A percentile compares a stretch with the other conserved stretches of the same genome.
Evolutionary conservation across 1,140 invertebrate species (phyloP).

Genomic region (Vanessa tameamea): DNA sequence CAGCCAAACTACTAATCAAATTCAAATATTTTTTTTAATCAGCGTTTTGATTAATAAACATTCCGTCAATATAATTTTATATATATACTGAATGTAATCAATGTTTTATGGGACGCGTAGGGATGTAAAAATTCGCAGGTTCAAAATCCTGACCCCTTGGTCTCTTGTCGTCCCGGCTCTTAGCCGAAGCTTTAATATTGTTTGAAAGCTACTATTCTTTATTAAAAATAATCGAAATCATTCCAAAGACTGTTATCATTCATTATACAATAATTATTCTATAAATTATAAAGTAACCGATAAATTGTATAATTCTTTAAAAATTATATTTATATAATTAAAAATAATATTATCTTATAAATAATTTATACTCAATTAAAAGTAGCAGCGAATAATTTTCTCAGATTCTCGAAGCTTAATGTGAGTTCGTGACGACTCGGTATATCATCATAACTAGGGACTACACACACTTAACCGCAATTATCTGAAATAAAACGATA

Average conservation of each 20-base stretch:
- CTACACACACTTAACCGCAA: slow-evolving; percentile 9
- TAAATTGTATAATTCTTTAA: neutral
- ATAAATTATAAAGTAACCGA: neutral
- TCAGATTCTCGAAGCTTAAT: slow-evolving; percentile 23
- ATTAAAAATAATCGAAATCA: too few relatives aligned
- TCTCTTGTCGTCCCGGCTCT: too few relatives aligned
- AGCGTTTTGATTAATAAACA: too few relatives aligned
- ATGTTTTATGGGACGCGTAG: too few relatives aligned
- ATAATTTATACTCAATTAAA: slow-evolving; percentile 36
- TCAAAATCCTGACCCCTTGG: too few relatives aligned
- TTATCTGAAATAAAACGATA: neutral
- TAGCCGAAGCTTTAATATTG: too few relatives aligned
- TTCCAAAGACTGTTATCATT: neutral
- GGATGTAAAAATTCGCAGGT: too few relatives aligned
- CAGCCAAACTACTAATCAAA: too few relatives aligned
- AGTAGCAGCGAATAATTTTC: slow-evolving; percentile 16
- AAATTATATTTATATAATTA: slow-evolving; percentile 5
- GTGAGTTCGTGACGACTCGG: slow-evolving; percentile 20
- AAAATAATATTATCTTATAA: slow-evolving; percentile 27
- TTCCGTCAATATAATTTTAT: too few relatives aligned
- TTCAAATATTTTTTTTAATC: too few relatives aligned
- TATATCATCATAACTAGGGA: slow-evolving; percentile 19
- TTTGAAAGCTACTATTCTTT: too few relatives aligned
- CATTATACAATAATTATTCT: neutral
- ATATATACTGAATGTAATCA: too few relatives aligned